Evolutionary conservation across 2,888 invertebrate genomes (phyloP), one percentile per base, ranked within the genome.

Genomic region (Apantesis nais): DNA sequence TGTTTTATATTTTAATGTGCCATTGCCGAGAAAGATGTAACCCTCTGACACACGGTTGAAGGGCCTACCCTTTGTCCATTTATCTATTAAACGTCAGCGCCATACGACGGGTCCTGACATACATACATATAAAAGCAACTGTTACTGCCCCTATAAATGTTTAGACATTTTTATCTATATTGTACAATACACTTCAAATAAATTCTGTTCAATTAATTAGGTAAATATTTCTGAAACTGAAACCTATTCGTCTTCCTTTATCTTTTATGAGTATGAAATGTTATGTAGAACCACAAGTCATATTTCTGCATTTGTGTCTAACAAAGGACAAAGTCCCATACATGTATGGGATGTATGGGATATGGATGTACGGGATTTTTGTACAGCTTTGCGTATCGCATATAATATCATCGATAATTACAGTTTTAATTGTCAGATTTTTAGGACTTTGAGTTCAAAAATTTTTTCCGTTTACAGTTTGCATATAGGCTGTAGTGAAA

Each of bases 1-100:
- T n/a, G 34, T 22, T 63, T 39, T 58, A 39, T 62, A 62, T 25
- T 22, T 9, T 29, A 62, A 29, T 68, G 68, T 63, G 37, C 37
- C 25, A 52, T 22, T 55, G 37, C 29, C 14, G 70, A 55, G 34
- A 60, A 67, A 68, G 31, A 65, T 22, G 48, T 52, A 55, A 64
- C 58, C 66, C 66, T 70, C 62, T n/a, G 22, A 25, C 52, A 52
- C 34, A 66, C 52, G 34, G 31, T 73, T 72, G 72, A 81, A 71
- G 48, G 67, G 41, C 14, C 31, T 71, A 69, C 62, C 65, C 75
- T 77, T 74, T 77, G 73, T 79, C 69, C 67, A 65, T 62, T 71
- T 76, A 74, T 76, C 74, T 73, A 68, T 76, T 71, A 74, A 74
- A 66, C 63, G 66, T 78, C 65, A 66, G 58, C 41, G 34, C 58